Base-by-base conservation (phyloP, 2,888 invertebrate species). In the Pterostichus madidus region DNA sequence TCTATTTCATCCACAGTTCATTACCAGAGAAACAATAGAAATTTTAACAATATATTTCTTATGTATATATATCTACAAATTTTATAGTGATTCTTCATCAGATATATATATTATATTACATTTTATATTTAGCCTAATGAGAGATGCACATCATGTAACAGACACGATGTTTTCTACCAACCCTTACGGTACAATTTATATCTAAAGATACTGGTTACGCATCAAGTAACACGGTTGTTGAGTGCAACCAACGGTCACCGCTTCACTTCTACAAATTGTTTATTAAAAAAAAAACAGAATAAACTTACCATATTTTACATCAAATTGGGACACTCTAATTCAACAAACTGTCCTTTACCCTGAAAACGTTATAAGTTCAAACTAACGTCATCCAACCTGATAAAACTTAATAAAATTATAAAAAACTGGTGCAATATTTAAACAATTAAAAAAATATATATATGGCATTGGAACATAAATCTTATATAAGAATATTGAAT, bases 21-120 rank as follows among this genome's bases (percentile, higher is more conserved):
- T 53, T 83, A 68, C 64, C 56, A 84, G 84, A 85, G 87, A 87
- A 88, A 87, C 87, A 87, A 88, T 87, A 86, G 87, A 88, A 88
- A 88, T 89, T 39, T 88, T 89, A 89, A 89, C 89, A 89, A 89
- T 89, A 89, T 89, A 89, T 88, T 88, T 88, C 86, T 88, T 87
- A 88, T 88, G 88, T 89, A 83, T 81, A 81, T 81, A 81, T 83
- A 89, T 89, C 89, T 89, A 89, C 88, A 89, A 88, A 88, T 88
- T 88, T 88, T 86, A 87, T 88, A 88, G 87, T 88, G 87, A 86
- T 88, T 88, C 52, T 71, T 80, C 46, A 73, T 80, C 80, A 80
- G 80, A 80, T 80, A 80, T 80, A 80, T 88, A 88, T 88, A 86
- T 87, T 88, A 89, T 88, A 77, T 83, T 83, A 83, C 83, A 83